Conservation (phyloP, 1,140 invertebrate species). For the Pinna nobilis region DNA sequence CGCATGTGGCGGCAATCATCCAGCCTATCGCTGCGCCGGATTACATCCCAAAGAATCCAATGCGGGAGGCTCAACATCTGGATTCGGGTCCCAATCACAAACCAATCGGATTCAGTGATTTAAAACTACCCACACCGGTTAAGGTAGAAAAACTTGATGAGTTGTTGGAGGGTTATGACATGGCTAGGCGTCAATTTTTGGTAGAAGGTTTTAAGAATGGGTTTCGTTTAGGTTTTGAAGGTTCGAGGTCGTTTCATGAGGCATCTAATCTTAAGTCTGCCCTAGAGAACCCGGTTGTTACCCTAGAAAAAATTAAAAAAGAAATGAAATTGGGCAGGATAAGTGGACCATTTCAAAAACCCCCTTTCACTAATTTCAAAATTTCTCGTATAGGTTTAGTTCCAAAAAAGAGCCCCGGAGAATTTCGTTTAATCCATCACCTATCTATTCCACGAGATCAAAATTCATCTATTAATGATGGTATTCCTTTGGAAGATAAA, state of each 20-base stretch:
- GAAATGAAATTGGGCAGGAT: not conserved
- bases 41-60: no score
- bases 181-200: not conserved
- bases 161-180: slow-evolving; percentile 20
- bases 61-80: no score
- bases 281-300: not conserved
- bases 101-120: no score
- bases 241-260: not conserved
- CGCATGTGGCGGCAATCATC: no score
- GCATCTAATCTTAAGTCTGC: slow-evolving; percentile 3
- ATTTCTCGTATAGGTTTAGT: no score
- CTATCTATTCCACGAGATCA: not conserved
- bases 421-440: slow-evolving; percentile 7
- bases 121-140: no score
- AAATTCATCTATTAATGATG: not conserved
- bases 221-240: slow-evolving; percentile 15
- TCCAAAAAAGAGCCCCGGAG: not conserved
- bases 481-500: not conserved
- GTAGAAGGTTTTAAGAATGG: slow-evolving; percentile 21
- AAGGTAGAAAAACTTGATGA: not conserved
- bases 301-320: slow-evolving; percentile 10
- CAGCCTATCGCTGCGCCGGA: no score
- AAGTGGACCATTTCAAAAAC: not conserved
- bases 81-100: no score
- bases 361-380: not conserved